Evolutionary conservation across 2,113 vertebrate genomes (phyloP).

Genomic region (Pterocles gutturalis): DNA sequence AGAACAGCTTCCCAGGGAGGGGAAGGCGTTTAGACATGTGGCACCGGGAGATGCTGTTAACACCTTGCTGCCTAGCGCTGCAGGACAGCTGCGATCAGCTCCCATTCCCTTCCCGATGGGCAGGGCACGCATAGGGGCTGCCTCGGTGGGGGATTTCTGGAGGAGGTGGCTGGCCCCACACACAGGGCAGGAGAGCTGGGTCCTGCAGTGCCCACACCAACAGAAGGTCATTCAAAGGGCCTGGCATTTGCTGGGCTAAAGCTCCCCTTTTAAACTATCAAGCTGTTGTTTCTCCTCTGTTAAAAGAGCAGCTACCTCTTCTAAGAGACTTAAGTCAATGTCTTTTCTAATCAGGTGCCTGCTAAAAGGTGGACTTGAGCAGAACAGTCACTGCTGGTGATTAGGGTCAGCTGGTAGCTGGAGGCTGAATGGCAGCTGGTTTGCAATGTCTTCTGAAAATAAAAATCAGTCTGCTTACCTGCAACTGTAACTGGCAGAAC

Average conservation of each 20-base stretch:
- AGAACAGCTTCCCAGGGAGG: background rate
- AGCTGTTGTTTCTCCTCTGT: background rate
- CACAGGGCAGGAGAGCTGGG: background rate
- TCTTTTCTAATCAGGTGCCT: background rate
- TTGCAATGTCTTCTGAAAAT: background rate
- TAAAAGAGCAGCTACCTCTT: background rate
- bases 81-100: background rate
- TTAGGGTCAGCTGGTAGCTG: background rate
- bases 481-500: background rate
- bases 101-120: accelerated
- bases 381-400: background rate
- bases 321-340: background rate
- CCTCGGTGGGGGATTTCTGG: background rate
- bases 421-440: background rate
- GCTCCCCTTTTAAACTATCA: background rate
- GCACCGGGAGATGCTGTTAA: background rate
- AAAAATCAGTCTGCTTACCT: background rate
- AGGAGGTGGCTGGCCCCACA: accelerated
- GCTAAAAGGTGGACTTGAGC: background rate
- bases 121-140: background rate
- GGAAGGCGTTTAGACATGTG: background rate
- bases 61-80: background rate
- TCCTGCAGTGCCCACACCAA: background rate
- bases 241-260: background rate
- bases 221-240: too few species aligned